Evolutionary conservation across 2,797 vertebrate genomes (phyloP).

Genomic region (Acanthurus tractus): DNA sequence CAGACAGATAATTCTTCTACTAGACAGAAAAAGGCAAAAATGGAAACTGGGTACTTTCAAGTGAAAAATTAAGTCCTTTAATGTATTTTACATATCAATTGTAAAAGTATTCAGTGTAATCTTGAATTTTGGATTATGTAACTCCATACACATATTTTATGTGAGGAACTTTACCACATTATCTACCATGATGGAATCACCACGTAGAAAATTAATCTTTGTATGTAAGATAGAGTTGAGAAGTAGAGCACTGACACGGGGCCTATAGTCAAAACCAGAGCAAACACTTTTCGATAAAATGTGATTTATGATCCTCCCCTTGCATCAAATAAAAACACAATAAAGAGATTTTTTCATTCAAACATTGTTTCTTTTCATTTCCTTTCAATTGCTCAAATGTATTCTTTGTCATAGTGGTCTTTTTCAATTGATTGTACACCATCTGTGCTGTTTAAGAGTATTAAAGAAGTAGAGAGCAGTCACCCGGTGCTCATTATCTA

Average conservation of each 20-base stretch:
- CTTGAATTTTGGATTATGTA: not conserved
- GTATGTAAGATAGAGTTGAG: no score
- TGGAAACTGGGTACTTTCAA: not conserved
- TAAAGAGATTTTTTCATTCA: not conserved
- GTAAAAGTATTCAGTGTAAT: not conserved
- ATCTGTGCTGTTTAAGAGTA: not conserved
- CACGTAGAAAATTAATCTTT: not conserved
- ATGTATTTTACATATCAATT: not conserved
- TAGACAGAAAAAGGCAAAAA: not conserved
- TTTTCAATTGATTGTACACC: not conserved
- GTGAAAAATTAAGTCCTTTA: not conserved
- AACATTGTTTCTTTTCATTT: not conserved
- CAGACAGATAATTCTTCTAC: conserved; percentile 66
- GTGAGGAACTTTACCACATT: not conserved
- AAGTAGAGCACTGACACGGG: no score
- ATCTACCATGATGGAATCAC: no score
- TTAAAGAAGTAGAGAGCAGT: not conserved
- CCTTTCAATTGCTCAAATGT: no score
- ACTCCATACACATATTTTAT: not conserved
- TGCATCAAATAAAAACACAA: not conserved
- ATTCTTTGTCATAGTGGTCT: not conserved
- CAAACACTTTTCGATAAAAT: not conserved
- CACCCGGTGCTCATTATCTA: not conserved
- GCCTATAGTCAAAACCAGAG: not conserved
- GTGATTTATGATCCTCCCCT: not conserved